phyloP scores from a whole-genome alignment of 1,140 invertebrate genomes.

The Chelonus insularis region DNA sequence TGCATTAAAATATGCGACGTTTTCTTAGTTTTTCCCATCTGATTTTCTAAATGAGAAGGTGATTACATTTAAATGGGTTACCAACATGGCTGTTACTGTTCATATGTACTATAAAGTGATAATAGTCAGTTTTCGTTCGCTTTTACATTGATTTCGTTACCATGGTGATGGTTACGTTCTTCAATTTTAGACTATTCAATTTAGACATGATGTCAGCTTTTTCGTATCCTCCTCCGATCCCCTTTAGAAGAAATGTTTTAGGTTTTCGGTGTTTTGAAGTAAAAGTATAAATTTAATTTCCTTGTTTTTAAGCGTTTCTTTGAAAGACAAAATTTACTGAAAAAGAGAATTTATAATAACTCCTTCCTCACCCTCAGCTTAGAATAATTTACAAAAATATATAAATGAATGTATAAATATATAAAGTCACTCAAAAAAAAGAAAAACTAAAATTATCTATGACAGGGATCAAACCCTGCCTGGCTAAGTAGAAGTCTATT shows the following conservation, averaged over 20 bases:
- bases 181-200: background rate
- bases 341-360: too few species aligned
- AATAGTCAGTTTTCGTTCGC: background rate
- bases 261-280: slow-evolving; percentile 22
- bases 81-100: background rate
- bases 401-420: too few species aligned
- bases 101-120: slow-evolving; percentile 13
- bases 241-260: slow-evolving; percentile 19
- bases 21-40: slow-evolving; percentile 19
- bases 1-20: slow-evolving; percentile 2
- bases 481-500: too few species aligned
- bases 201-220: slow-evolving; percentile 6
- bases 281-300: slow-evolving; percentile 13
- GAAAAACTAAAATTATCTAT: too few species aligned
- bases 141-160: background rate
- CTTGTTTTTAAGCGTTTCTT: too few species aligned
- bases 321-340: too few species aligned
- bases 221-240: slow-evolving; percentile 12
- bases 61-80: background rate
- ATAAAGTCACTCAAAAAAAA: too few species aligned
- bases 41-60: slow-evolving; percentile 1
- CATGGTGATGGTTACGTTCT: background rate
- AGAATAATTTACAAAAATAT: too few species aligned
- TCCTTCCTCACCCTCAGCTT: too few species aligned
- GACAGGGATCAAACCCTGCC: too few species aligned